Base-by-base conservation (phyloP, 2,113 vertebrate species). In the Vidua macroura region DNA sequence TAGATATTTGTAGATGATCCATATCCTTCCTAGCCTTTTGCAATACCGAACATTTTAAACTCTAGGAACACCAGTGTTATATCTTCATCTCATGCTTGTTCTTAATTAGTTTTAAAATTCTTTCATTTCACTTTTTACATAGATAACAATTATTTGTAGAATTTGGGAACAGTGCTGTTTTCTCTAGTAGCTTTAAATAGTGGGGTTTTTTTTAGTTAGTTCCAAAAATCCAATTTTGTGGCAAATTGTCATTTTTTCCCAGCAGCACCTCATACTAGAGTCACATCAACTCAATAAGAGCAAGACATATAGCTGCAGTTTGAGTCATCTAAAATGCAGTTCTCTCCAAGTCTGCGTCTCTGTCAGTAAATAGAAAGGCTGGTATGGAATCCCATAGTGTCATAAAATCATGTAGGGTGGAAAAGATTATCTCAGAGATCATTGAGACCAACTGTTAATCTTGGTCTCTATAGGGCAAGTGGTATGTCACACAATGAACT, bases 401-500 rank as follows among this genome's bases (percentile, higher is more conserved):
- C 28, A 51, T n/a, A 60, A 52, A 53, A 9, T 53, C 17, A 25
- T 8, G 8, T 30, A n/a, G 20, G 11, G 9, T 48, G 53, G 28
- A 68, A 75, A 75, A 60, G 28, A 31, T 60, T 10, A 22, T 75
- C 46, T 39, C 7, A 4, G n/a, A 67, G 39, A n/a, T 46, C 37
- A 16, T 5, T 5, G 33, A 41, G 14, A 22, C 20, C 13, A 18
- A 0, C 46, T n/a, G 15, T 68, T 41, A 48, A 8, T 48, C 35
- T 75, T 13, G 24, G 9, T 66, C 63, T 62, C 21, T 31, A 15
- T 16, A 68, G 27, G 33, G 23, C 23, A 68, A 55, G 58, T 10
- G 22, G 5, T 4, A 0, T 22, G 7, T 60, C 7, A 2, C 39
- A 48, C 0, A 0, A 14, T 58, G 27, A 66, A 13, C 15, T 76